Evolutionary conservation across 2,113 vertebrate species (phyloP).

Genomic region (Cavia porcellus): DNA sequence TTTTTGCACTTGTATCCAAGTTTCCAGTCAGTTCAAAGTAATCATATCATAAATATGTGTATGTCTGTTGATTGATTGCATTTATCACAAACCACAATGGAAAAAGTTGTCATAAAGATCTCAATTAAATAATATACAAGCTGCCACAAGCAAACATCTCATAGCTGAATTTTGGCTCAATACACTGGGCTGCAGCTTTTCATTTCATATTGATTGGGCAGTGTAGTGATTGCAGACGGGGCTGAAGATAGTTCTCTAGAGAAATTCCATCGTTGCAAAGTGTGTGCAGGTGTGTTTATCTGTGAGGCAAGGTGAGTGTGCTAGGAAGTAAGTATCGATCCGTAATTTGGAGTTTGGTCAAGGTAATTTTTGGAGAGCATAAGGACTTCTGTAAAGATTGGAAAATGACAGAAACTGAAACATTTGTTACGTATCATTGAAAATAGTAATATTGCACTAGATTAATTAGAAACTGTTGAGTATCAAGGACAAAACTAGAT

Average conservation of each 20-base stretch:
- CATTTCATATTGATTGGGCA: constrained; percentile 84
- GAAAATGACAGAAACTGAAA: constrained; percentile 30
- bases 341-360: constrained; percentile 28
- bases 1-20: constrained; percentile 26
- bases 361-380: not conserved
- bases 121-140: constrained; percentile 76
- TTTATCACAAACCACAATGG: constrained; percentile 73
- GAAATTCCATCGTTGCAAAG: constrained; percentile 63
- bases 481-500: not conserved
- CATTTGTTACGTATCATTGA: not conserved
- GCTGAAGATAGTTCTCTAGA: constrained; percentile 68
- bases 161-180: constrained; percentile 83
- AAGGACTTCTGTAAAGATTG: not conserved
- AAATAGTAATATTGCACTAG: not conserved
- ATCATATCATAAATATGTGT: constrained; percentile 67
- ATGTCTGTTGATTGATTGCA: constrained; percentile 71
- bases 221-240: constrained; percentile 76
- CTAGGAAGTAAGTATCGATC: constrained; percentile 43
- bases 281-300: not conserved
- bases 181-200: constrained; percentile 81
- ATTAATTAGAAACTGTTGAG: not conserved
- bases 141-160: constrained; percentile 67
- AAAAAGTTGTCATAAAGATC: constrained; percentile 63
- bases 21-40: constrained; percentile 56
- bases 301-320: not conserved